Evolutionary conservation across 2,888 invertebrate species (phyloP).

Genomic region (Eupithecia tripunctaria): DNA sequence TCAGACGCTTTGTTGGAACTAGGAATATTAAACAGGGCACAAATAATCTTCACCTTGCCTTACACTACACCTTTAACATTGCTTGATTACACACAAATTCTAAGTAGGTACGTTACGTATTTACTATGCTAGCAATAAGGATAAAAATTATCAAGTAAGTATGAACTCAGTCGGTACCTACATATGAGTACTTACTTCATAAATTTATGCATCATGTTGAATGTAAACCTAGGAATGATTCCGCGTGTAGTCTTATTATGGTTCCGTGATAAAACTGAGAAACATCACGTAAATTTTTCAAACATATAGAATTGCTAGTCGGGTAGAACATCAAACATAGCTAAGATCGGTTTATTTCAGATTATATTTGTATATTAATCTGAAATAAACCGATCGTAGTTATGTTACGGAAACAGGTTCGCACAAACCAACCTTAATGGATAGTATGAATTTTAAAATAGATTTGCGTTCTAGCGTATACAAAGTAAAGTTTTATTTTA

Average conservation of each 20-base stretch:
- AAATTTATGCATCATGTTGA: not conserved
- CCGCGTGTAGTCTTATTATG: not conserved
- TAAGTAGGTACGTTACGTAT: not conserved
- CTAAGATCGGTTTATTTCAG: too few relatives aligned
- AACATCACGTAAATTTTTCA: not conserved
- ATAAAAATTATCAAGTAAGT: not conserved
- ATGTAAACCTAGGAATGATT: constrained; percentile 5
- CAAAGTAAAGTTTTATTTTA: too few relatives aligned
- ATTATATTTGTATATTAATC: too few relatives aligned
- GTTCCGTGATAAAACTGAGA: not conserved
- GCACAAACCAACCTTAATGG: too few relatives aligned
- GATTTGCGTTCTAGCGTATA: too few relatives aligned
- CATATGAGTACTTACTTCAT: not conserved
- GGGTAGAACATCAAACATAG: too few relatives aligned
- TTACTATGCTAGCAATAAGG: not conserved
- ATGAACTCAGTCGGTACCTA: not conserved
- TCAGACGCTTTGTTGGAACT: not conserved
- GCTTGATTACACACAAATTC: constrained; percentile 1
- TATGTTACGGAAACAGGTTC: too few relatives aligned
- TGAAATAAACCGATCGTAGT: too few relatives aligned
- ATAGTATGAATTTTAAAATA: too few relatives aligned
- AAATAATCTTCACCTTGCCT: not conserved
- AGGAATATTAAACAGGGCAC: not conserved
- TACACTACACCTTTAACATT: not conserved
- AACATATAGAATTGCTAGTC: not conserved